Percentiles rank a stretch among this genome's conserved stretches.
These are phyloP conservation scores for Anthopleura xanthogrammica DNA, from an alignment of 92 coral and sea anemone genomes.

Conservation along the genomic window DNA sequence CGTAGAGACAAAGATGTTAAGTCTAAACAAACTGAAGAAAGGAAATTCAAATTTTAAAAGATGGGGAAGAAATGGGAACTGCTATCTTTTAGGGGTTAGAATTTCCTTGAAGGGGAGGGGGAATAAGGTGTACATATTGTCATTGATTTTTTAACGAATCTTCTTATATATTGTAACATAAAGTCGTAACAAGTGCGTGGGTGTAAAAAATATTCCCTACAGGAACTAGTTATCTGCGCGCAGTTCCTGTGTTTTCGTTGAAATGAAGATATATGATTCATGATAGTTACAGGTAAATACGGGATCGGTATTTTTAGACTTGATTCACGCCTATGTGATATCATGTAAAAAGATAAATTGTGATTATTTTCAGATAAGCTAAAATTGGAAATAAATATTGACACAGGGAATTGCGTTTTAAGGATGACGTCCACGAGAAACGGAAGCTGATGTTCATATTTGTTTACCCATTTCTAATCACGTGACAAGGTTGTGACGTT, in stretches of 20 bases:
- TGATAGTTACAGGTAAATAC: background rate
- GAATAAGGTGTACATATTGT: background rate
- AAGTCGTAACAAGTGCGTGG: background rate
- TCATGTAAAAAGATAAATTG: background rate
- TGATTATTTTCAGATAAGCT: background rate
- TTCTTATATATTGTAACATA: background rate
- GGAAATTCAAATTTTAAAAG: background rate
- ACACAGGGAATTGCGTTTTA: no score
- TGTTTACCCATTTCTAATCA: no score
- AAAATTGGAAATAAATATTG: no score
- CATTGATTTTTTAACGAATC: background rate
- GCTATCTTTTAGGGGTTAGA: background rate
- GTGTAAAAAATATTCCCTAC: background rate
- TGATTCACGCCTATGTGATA: background rate
- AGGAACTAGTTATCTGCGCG: background rate
- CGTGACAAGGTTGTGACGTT: no score
- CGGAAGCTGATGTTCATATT: no score
- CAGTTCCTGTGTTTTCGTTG: background rate
- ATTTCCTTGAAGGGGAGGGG: background rate
- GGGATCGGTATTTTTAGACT: background rate
- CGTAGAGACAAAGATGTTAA: background rate
- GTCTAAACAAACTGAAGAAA: background rate
- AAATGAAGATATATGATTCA: background rate
- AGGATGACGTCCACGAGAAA: no score
- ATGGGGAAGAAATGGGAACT: background rate